Evolutionary conservation across 2,113 vertebrate genomes (phyloP), one percentile per base, ranked within the genome.

Genomic region (Columbina picui): DNA sequence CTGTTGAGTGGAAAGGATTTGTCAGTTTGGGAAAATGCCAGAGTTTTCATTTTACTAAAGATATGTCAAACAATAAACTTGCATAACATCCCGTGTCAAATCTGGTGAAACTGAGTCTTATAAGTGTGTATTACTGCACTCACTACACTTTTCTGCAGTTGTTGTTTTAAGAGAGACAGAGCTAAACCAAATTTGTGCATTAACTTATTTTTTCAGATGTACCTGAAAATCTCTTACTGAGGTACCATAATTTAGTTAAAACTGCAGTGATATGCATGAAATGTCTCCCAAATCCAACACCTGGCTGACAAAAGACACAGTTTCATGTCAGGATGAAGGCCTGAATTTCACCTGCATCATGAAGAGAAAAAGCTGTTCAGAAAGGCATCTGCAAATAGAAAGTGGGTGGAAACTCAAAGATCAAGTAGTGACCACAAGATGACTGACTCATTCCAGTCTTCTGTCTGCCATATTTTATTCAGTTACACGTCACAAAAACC

Each of bases 11-110:
- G 32, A 83, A 94, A 80, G 56, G 34, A 94, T 84, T 93, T 90
- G 64, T 16, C 65, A 91, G 23, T 27, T 92, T 93, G 70, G 32
- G 67, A 78, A 96, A 96, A 93, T 80, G 60, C 90, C 64, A 97
- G 89, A 94, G 93, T 86, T 94, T 83, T 74, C 87, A 95, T 95
- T 96, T 97, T 96, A 86, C 95, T 96, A 93, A 95, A 97, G 78
- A 84, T 84, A 91, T n/a, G 59, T 87, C 75, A 95, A 90, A 94
- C 68, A 96, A 84, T 77, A 95, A 78, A 73, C 75, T 75, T 65
- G 41, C 55, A 94, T 92, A 95, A 81, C 50, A 86, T 74, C 50
- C 60, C 52, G 75, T 94, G 45, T 90, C n/a, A 1, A 56, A 91
- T 74, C 70, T 74, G 38, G 32, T 55, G 50, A 95, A 95, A 82